Conservation (phyloP, 2,888 invertebrate genomes). For the Acleris holmiana region DNA sequence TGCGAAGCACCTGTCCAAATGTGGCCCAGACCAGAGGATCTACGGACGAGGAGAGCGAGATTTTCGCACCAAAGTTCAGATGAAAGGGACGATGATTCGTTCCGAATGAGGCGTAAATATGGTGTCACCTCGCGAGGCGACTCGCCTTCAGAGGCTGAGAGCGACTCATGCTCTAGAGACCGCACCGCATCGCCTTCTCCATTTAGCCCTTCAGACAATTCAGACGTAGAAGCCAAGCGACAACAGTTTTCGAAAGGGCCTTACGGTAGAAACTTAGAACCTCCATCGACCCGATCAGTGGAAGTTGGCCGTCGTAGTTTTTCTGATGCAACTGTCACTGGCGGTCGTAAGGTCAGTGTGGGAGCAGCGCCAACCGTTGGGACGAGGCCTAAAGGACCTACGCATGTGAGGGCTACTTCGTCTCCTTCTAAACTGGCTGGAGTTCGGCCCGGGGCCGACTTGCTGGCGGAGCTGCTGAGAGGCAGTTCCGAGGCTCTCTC, state of each 20-base stretch:
- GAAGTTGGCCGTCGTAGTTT: constrained; percentile 82
- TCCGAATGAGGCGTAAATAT: constrained; percentile 68
- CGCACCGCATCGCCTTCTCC: constrained; percentile 86
- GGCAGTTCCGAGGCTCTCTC: constrained; percentile 92
- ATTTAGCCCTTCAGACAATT: constrained; percentile 86
- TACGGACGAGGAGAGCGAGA: constrained; percentile 74
- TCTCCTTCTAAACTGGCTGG: constrained; percentile 91
- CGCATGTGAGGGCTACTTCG: constrained; percentile 91
- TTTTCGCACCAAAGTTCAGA: constrained; percentile 90
- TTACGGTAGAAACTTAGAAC: constrained; percentile 79
- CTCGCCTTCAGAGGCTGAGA: constrained; percentile 90
- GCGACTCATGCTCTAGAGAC: constrained; percentile 84
- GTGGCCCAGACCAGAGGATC: constrained; percentile 79
- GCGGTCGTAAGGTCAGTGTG: constrained; percentile 86
- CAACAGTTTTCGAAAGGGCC: constrained; percentile 87
- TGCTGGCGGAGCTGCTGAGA: constrained; percentile 90
- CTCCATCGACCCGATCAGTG: constrained; percentile 78
- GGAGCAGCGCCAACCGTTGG: constrained; percentile 73
- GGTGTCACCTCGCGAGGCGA: constrained; percentile 81
- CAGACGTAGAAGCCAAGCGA: constrained; percentile 74
- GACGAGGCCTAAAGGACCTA: constrained; percentile 76
- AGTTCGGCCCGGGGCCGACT: constrained; percentile 81
- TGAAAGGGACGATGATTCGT: constrained; percentile 87
- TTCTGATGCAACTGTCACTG: constrained; percentile 79
- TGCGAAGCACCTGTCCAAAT: constrained; percentile 66